Evolutionary conservation across 2,113 vertebrate species (phyloP), one percentile per base, ranked within the genome.

Genomic region (Stictonetta naevosa): DNA sequence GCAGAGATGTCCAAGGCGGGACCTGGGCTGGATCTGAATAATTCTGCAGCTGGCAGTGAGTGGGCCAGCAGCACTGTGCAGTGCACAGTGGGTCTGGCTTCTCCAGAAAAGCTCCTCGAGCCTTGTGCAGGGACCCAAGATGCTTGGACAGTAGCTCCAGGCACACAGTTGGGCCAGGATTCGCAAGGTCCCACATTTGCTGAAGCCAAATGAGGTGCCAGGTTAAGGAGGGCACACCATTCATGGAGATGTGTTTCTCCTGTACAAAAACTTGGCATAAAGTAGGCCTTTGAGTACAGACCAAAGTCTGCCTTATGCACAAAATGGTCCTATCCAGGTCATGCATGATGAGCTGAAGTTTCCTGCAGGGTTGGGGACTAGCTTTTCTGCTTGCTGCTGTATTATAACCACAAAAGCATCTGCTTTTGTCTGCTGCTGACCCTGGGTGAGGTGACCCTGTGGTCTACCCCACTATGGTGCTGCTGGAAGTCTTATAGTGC

Each of bases 191-290:
- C 25, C 1, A 0, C 1, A 13, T 33, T 33, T 83, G 22, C 66
- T 22, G 71, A 52, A 62, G 33, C 10, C 55, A 84, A 12, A 38
- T 2, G 14, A 8, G 33, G 7, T 59, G 29, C 26, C 11, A 60
- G 8, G 29, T 19, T 23, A 7, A 38, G 73, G 19, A 33, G 13
- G 4, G 13, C 11, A 5, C 38, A 25, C 10, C 26, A 8, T 11
- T 29, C 28, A 0, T 1, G 8, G 38, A 29, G 21, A 31, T 7
- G 5, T 23, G 22, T 77, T n/a, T 33, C 60, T 31, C 63, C 1
- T 2, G 6, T 11, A 21, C 12, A 7, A 73, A 46, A 36, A 8
- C 23, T 11, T n/a, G n/a, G 6, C 19, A 3, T 21, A 13, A 5
- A 53, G 58, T 19, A 33, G 33, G 26, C 60, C 63, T 60, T 14